Base-by-base conservation (phyloP, 2,888 invertebrate species). In the Diadegma fenestrale region DNA sequence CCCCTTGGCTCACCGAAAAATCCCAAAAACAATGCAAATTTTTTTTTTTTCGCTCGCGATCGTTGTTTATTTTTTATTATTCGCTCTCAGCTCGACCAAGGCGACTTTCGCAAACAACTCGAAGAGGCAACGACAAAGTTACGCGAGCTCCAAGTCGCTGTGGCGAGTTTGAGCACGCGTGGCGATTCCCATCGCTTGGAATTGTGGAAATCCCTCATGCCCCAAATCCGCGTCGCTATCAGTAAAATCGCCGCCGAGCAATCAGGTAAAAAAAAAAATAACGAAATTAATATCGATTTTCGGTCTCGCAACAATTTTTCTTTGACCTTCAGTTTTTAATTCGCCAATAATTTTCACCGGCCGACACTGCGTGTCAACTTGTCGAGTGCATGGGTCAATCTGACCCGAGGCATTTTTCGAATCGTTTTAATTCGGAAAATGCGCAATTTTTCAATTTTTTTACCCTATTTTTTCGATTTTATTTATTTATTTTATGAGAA, bases 71-170 rank as follows among this genome's bases (percentile, higher is more conserved):
- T 22, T 7, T 14, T 0, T 6, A 30, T 17, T 69, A 17, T 72
- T 64, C 41, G n/a, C n/a, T 4, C 45, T 5, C 12, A 95, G 95
- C 91, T 95, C 73, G 94, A 95, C 37, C 91, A 94, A 64, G 94
- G 95, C 90, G 93, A 95, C 82, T 94, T 97, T 51, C 94, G 95
- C 89, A 94, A 95, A 77, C 96, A 96, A 89, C 94, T 96, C 69
- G 94, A 95, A 84, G 94, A 94, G 12, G 96, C 96, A 89, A 95
- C 94, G 87, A 95, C 95, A 76, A 96, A 96, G 88, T 93, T 97
- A 26, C 95, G 96, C 54, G 95, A 96, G 76, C 87, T 90, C 64
- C 90, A 92, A 86, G 87, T 87, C 19, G 82, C 83, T 22, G 81
- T 89, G 12, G 91, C 88, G 26, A 90, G 89, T 71, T 79, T 87